Conservation (phyloP, 2,797 vertebrate genomes). For the Phalloptychus januarius region DNA sequence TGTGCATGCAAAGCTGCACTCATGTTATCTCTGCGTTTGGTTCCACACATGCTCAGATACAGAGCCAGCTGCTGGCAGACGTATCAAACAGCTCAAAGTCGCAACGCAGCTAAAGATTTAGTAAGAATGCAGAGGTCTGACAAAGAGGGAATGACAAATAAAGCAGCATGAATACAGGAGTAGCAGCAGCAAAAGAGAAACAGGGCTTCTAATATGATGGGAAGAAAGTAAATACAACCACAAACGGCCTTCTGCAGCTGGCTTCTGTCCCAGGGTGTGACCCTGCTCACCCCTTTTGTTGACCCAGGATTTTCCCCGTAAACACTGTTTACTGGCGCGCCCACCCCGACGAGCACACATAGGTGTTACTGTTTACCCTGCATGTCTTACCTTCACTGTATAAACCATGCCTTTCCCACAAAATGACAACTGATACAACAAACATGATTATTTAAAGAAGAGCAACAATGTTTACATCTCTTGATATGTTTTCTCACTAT, state of each 20-base stretch:
- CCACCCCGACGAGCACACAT: conserved; percentile 46
- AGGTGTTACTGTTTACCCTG: conserved; percentile 58
- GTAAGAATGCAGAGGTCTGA: conserved; percentile 15
- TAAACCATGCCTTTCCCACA: conserved; percentile 26
- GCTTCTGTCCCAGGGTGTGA: conserved; percentile 68
- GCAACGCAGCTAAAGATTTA: background rate
- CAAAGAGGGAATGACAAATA: background rate
- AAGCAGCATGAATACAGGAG: background rate
- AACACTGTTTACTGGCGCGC: conserved; percentile 10
- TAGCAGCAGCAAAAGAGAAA: background rate
- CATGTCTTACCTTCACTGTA: conserved; percentile 29
- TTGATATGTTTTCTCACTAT: background rate
- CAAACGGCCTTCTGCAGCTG: conserved; percentile 55
- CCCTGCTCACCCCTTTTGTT: conserved; percentile 46
- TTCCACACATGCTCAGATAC: conserved; percentile 22
- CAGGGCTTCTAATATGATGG: conserved; percentile 18
- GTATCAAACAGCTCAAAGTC: conserved; percentile 3
- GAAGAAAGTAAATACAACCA: conserved; percentile 52
- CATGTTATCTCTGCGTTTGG: conserved; percentile 32
- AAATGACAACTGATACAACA: background rate
- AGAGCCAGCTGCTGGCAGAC: conserved; percentile 12
- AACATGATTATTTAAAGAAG: background rate
- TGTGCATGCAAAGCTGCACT: conserved; percentile 43
- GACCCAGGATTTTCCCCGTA: conserved; percentile 8
- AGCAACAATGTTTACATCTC: background rate